Conservation (phyloP, 1,140 invertebrate genomes). For the Dolichoris vasculosae region DNA sequence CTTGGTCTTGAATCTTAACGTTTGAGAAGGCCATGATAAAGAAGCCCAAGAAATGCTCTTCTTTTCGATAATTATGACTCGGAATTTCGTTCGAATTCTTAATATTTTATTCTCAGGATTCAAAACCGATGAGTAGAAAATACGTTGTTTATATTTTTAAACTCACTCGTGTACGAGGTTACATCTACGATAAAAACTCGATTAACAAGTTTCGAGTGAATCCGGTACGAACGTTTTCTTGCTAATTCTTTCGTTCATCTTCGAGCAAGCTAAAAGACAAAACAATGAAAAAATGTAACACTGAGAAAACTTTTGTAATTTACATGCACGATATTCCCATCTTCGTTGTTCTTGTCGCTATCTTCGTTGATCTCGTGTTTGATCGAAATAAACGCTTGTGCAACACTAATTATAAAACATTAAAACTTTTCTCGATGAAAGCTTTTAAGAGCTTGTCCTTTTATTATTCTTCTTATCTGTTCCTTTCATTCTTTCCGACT, state of each 20-base stretch:
- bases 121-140: neutral
- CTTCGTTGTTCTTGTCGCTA: neutral
- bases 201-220: neutral
- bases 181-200: neutral
- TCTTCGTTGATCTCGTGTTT: neutral
- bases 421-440: constrained; percentile 47
- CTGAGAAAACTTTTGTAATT: constrained; percentile 20
- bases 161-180: no score
- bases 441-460: neutral
- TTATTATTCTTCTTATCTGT: neutral
- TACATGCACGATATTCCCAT: neutral
- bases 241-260: constrained; percentile 23
- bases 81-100: neutral
- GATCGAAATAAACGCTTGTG: constrained; percentile 40
- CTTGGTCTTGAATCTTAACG: constrained; percentile 30
- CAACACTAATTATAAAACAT: constrained; percentile 57
- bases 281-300: neutral
- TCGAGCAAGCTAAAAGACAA: neutral
- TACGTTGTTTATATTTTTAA: no score
- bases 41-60: neutral
- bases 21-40: neutral
- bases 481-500: neutral
- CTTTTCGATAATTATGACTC: neutral
- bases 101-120: neutral
- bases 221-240: neutral